phyloP scores from a whole-genome alignment of 2,797 vertebrate genomes.

The Threskiornis aethiopicus region DNA sequence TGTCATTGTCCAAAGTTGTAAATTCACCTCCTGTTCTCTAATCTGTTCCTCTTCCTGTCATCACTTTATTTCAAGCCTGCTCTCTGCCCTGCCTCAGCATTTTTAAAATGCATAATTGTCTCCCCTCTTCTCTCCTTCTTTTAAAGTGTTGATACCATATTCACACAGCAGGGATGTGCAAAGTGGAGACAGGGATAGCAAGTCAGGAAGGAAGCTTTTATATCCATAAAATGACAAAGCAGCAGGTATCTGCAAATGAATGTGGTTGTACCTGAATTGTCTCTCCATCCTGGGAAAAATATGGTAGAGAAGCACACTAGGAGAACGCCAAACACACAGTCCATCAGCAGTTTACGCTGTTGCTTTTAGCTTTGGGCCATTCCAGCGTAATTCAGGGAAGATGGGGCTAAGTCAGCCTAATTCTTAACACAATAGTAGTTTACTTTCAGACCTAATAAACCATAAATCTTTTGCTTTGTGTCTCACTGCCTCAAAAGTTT shows the following conservation, averaged over 20 bases:
- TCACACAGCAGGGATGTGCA: neutral
- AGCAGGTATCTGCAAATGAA: neutral
- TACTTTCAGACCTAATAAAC: slow-evolving; percentile 8
- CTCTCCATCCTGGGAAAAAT: neutral
- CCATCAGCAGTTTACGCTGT: slow-evolving; percentile 1
- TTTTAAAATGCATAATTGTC: neutral
- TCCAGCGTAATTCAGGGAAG: neutral
- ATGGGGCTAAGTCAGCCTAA: neutral
- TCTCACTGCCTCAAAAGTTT: neutral
- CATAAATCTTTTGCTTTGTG: slow-evolving; percentile 7
- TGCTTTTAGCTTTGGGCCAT: neutral
- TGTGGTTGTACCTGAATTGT: neutral
- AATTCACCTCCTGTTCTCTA: slow-evolving; percentile 11
- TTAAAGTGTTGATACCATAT: slow-evolving; percentile 11
- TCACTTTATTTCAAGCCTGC: neutral
- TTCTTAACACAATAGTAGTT: neutral
- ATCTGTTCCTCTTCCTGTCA: neutral
- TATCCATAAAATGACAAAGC: neutral
- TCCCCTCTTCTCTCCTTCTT: neutral
- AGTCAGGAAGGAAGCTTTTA: neutral
- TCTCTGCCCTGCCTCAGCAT: neutral
- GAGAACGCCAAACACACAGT: neutral
- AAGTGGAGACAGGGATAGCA: neutral
- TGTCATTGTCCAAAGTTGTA: neutral
- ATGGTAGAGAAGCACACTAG: neutral